Percentiles rank a stretch among this genome's conserved stretches.
Conservation (phyloP, 2,888 invertebrate species). For the Apodemia duryi region DNA sequence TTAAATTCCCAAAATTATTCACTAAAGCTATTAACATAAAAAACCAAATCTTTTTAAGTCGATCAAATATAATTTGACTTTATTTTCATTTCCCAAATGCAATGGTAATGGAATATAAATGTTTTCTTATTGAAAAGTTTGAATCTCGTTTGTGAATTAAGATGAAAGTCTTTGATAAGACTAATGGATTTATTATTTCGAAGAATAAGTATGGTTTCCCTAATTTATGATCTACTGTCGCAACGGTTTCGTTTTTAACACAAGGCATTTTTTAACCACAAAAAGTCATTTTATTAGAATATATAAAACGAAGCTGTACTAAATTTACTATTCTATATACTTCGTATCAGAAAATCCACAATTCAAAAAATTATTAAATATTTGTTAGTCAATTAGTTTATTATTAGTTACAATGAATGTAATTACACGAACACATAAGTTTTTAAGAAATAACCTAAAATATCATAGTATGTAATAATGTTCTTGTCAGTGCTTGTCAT, state of each 20-base stretch:
- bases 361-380: too few species aligned
- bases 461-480: too few species aligned
- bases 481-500: too few species aligned
- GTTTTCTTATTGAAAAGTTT: constrained; percentile 69
- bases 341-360: too few species aligned
- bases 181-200: constrained; percentile 45
- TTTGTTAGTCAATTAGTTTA: too few species aligned
- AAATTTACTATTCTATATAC: too few species aligned
- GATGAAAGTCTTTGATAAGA: constrained; percentile 57
- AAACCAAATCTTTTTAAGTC: constrained; percentile 33
- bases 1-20: constrained; percentile 65
- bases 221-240: not conserved
- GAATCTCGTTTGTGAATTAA: constrained; percentile 30
- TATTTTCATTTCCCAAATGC: constrained; percentile 41
- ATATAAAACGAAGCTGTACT: not conserved
- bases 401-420: too few species aligned
- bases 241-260: not conserved
- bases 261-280: not conserved
- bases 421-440: too few species aligned
- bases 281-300: not conserved
- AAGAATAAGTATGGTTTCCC: not conserved
- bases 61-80: constrained; percentile 53
- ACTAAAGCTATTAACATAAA: constrained; percentile 33
- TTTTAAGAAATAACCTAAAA: too few species aligned
- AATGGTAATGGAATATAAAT: constrained; percentile 59